Evolutionary conservation across 2,888 invertebrate genomes (phyloP).

Genomic region (Drosophila stalkeri): DNA sequence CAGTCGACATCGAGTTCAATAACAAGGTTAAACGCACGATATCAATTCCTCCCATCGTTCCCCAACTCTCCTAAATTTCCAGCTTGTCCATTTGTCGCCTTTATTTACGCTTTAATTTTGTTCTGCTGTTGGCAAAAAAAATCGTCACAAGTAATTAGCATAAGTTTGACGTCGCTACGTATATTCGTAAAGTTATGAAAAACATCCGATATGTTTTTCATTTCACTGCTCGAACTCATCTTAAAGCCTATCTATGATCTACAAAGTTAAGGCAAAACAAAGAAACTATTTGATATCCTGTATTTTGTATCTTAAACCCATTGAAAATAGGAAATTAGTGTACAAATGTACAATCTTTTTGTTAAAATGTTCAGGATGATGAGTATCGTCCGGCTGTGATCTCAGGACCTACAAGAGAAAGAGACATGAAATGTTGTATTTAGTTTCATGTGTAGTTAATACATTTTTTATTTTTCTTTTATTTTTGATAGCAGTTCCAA

Average conservation of each 20-base stretch:
- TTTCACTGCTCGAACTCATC: neutral
- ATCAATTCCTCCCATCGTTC: neutral
- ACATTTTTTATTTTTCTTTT: too few species aligned
- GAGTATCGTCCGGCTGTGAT: too few species aligned
- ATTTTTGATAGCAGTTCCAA: too few species aligned
- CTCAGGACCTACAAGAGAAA: too few species aligned
- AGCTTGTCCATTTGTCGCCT: neutral
- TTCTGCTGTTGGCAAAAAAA: constrained; percentile 50
- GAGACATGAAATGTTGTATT: too few species aligned
- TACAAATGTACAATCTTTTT: too few species aligned
- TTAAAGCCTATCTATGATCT: neutral
- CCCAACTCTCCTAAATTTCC: neutral
- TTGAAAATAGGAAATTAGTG: too few species aligned
- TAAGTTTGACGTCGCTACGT: constrained; percentile 29
- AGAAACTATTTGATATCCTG: neutral
- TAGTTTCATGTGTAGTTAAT: too few species aligned
- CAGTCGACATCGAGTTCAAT: constrained; percentile 59
- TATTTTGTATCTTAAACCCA: too few species aligned
- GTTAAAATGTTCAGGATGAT: too few species aligned
- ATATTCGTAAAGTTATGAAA: constrained; percentile 36
- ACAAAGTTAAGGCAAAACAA: neutral
- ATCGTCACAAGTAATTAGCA: constrained; percentile 66
- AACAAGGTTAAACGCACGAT: constrained; percentile 65
- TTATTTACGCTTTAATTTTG: constrained; percentile 41
- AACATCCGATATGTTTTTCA: constrained; percentile 2